A percentile compares a stretch with the other conserved stretches of the same genome.
Evolutionary conservation across 2,888 invertebrate genomes (phyloP).

Genomic region (Linhomoeus sp.): DNA sequence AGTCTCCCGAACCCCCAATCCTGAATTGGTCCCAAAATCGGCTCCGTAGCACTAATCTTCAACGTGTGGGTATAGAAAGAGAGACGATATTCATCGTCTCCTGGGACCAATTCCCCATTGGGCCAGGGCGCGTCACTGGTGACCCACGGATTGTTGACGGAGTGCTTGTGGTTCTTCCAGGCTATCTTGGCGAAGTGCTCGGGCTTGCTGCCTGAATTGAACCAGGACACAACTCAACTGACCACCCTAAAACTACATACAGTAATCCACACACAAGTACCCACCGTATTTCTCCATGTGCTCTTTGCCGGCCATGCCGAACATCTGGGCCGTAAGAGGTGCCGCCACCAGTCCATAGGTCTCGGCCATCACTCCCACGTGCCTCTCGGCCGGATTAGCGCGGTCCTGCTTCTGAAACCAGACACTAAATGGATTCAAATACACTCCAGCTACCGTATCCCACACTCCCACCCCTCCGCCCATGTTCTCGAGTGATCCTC

Average conservation of each 20-base stretch:
- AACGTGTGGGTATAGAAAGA: too few species aligned
- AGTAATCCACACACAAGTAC: slow-evolving; percentile 1
- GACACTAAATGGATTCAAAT: background rate
- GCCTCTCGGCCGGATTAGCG: slow-evolving; percentile 45
- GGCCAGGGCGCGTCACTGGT: too few species aligned
- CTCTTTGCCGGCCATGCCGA: slow-evolving; percentile 83
- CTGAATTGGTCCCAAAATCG: too few species aligned
- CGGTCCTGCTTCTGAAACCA: slow-evolving; percentile 47
- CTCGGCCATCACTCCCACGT: slow-evolving; percentile 58
- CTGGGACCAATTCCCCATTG: too few species aligned
- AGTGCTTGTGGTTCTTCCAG: slow-evolving; percentile 89
- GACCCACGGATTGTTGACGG: slow-evolving; percentile 74
- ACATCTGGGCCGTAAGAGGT: slow-evolving; percentile 80
- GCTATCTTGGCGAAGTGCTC: slow-evolving; percentile 93
- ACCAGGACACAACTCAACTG: background rate
- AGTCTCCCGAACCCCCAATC: too few species aligned
- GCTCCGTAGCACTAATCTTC: too few species aligned
- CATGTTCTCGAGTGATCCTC: slow-evolving; percentile 51
- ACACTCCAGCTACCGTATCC: background rate
- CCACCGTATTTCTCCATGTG: slow-evolving; percentile 77
- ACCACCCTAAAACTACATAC: background rate
- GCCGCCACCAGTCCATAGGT: slow-evolving; percentile 54
- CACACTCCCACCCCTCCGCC: background rate
- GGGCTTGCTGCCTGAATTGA: slow-evolving; percentile 47
- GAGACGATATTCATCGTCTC: too few species aligned